These are phyloP conservation scores for Strigamia maritima DNA, from an alignment of 2,888 invertebrate species.

Conservation along the genomic window DNA sequence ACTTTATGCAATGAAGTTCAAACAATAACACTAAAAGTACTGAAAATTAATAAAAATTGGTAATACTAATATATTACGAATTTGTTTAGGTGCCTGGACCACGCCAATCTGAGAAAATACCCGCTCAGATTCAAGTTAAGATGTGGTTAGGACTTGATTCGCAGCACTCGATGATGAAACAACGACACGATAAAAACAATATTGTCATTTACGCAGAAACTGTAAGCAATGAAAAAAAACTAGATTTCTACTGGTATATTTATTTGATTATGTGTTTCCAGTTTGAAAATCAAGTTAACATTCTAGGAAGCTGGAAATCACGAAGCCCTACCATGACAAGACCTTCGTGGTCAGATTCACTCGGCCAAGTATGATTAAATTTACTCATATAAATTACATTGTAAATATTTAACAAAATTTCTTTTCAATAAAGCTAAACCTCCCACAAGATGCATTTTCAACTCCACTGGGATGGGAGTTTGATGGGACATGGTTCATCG, in stretches of 20 bases:
- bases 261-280: not conserved
- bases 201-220: conserved; percentile 53
- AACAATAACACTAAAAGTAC: conserved; percentile 50
- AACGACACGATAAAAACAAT: not conserved
- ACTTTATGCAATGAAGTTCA: conserved; percentile 52
- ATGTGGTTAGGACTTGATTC: conserved; percentile 55
- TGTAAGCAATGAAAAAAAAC: not conserved
- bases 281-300: conserved; percentile 45
- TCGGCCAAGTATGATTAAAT: conserved; percentile 50
- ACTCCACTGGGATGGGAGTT: conserved; percentile 54
- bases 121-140: conserved; percentile 52
- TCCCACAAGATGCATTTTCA: conserved; percentile 50
- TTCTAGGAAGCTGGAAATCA: conserved; percentile 53
- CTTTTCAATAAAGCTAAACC: conserved; percentile 21
- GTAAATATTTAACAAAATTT: not conserved
- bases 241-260: not conserved
- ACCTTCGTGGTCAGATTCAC: conserved; percentile 54
- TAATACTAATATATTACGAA: not conserved
- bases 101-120: conserved; percentile 46
- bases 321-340: conserved; percentile 53
- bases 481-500: conserved; percentile 55
- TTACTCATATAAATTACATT: not conserved
- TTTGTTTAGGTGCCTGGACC: not conserved
- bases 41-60: not conserved
- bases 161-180: conserved; percentile 46